Conservation (phyloP, 2,113 vertebrate genomes). For the Struthio camelus region DNA sequence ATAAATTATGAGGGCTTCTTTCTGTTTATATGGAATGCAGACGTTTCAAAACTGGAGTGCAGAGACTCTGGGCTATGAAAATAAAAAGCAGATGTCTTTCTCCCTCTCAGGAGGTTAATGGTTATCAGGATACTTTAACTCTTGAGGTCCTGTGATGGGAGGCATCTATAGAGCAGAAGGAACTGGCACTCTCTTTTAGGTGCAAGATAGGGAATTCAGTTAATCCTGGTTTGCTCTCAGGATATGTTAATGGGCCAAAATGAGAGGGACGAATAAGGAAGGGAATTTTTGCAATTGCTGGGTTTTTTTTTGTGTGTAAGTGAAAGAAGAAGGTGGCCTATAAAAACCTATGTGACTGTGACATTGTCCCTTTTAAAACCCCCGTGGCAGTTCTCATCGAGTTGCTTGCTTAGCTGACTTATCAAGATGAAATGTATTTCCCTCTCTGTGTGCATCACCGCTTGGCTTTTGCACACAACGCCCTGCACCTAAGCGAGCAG, state of each 20-base stretch:
- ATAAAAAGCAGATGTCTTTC: slow-evolving; percentile 83
- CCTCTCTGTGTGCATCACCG: neutral
- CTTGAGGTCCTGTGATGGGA: slow-evolving; percentile 6
- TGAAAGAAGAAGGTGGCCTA: neutral
- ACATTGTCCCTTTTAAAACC: neutral
- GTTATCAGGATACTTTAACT: slow-evolving; percentile 65
- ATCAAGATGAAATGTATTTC: neutral
- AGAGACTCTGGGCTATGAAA: slow-evolving; percentile 62
- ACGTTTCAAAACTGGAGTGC: slow-evolving; percentile 68
- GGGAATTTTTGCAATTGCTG: neutral
- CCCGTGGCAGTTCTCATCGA: neutral
- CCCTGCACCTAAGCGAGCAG: neutral
- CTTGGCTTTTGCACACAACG: neutral
- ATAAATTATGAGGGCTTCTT: slow-evolving; percentile 76
- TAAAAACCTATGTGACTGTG: accelerated
- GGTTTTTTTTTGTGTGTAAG: neutral
- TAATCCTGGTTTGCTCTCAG: neutral
- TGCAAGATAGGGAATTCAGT: neutral
- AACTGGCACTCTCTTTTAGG: neutral
- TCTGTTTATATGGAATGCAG: slow-evolving; percentile 75
- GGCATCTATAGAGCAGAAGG: neutral
- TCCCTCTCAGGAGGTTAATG: slow-evolving; percentile 13
- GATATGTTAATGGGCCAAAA: neutral
- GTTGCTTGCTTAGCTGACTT: neutral
- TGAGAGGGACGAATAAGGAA: neutral